Evolutionary conservation across 2,113 vertebrate genomes (phyloP), one percentile per base, ranked within the genome.

Genomic region (Gulo gulo): DNA sequence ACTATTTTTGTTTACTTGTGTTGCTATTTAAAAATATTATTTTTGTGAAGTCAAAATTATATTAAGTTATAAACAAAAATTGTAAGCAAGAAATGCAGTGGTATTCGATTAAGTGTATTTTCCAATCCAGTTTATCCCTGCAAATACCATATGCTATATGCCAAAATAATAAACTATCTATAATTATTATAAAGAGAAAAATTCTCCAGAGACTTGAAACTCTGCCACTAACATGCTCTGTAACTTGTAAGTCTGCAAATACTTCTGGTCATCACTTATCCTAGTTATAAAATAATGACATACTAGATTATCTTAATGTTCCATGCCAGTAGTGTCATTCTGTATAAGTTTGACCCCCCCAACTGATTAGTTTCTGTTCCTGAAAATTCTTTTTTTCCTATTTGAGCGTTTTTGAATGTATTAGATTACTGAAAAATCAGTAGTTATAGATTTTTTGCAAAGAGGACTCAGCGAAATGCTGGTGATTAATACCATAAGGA

Each of bases 141-240:
- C 8, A 89, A 92, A 47, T 79, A 36, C 6, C 61, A 79, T 61
- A 81, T 52, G 4, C 2, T 67, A 29, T 67, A 42, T 92, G 9
- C 76, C 24, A 95, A 92, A 94, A 80, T 89, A 97, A 81, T 91
- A 73, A 92, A 59, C 69, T 55, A 87, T 55, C 21, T 24, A 67
- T 47, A 67, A 87, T 95, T 84, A 74, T 91, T 42, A 82, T 71
- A 76, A 88, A 93, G 0, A 82, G 45, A 81, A 91, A 89, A 92
- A 34, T 67, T 15, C 23, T 74, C 73, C 4, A 59, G 52, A 87
- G 13, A 50, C 7, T 74, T 71, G 50, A 69, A 85, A 73, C 26
- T 80, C 45, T 88, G 36, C 14, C 1, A 91, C 14, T 79, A 74
- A 85, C 0, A 55, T 85, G 16, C 23, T 89, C 4, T 31, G 2